Evolutionary conservation across 2,797 vertebrate genomes (phyloP).

Genomic region (Gymnoscopelus microlampas): DNA sequence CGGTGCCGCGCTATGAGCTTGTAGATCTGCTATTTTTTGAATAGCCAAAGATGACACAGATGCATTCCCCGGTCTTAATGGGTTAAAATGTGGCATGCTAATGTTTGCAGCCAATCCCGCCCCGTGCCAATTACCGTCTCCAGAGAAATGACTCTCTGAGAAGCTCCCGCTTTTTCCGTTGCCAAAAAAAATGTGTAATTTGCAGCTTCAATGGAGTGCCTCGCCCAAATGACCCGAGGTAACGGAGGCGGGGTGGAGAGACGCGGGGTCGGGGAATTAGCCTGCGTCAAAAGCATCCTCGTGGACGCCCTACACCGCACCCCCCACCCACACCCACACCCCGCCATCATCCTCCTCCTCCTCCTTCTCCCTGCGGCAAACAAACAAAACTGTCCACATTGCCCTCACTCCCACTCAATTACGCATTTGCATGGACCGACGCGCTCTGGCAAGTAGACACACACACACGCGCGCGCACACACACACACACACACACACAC

Average conservation of each 20-base stretch:
- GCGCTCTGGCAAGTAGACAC: conserved; percentile 4
- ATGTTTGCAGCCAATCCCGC: conserved; percentile 35
- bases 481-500: conserved; percentile 12
- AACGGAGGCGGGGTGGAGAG: conserved; percentile 42
- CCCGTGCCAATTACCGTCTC: conserved; percentile 66
- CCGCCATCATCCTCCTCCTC: background rate
- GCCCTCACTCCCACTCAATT: background rate
- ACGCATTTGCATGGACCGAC: conserved; percentile 36
- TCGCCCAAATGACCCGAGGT: conserved; percentile 75
- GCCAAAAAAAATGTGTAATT: conserved; percentile 71
- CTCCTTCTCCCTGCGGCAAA: too few relatives aligned
- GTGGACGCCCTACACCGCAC: conserved; percentile 18
- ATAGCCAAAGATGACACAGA: too few relatives aligned
- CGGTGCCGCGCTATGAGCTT: too few relatives aligned
- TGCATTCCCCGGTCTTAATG: background rate
- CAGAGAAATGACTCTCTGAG: conserved; percentile 63
- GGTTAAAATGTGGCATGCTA: conserved; percentile 41
- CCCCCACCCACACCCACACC: conserved; percentile 11
- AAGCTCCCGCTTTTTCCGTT: conserved; percentile 59
- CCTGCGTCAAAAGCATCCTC: conserved; percentile 47
- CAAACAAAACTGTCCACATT: too few relatives aligned
- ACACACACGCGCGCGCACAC: conserved; percentile 2
- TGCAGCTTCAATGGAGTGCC: conserved; percentile 76
- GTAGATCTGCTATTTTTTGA: too few relatives aligned
- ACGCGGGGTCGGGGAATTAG: conserved; percentile 50